Evolutionary conservation across 2,888 invertebrate species (phyloP).

Genomic region (Parnassius smintheus): DNA sequence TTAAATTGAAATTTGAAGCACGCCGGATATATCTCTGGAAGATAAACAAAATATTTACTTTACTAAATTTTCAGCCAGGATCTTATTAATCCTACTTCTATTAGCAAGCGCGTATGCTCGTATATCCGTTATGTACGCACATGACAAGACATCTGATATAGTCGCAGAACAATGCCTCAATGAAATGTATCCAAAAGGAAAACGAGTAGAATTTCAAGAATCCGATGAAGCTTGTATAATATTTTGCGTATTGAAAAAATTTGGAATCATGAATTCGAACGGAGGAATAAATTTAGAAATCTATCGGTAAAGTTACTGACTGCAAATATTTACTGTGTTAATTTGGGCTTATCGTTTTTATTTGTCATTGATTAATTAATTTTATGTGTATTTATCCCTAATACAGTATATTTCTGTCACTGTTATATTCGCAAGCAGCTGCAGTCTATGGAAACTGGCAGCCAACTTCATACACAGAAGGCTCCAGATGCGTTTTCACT

Average conservation of each 20-base stretch:
- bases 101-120: constrained; percentile 43
- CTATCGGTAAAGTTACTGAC: constrained; percentile 49
- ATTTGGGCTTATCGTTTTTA: too few relatives aligned
- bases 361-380: too few relatives aligned
- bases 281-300: constrained; percentile 66
- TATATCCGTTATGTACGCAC: constrained; percentile 72
- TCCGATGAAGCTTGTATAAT: constrained; percentile 72
- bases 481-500: too few relatives aligned
- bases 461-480: too few relatives aligned
- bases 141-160: constrained; percentile 61
- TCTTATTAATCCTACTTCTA: constrained; percentile 38
- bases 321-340: too few relatives aligned
- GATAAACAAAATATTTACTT: too few relatives aligned
- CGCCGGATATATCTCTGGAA: too few relatives aligned
- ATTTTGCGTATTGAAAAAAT: constrained; percentile 67
- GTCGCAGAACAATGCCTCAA: constrained; percentile 61
- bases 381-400: too few relatives aligned
- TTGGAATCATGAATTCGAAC: constrained; percentile 62
- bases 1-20: too few relatives aligned
- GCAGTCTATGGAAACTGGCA: too few relatives aligned
- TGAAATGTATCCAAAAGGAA: constrained; percentile 66
- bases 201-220: constrained; percentile 57
- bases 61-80: constrained; percentile 17
- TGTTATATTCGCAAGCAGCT: too few relatives aligned
- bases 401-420: too few relatives aligned